Evolutionary conservation across 2,113 vertebrate species (phyloP).

Genomic region (Dasyprocta punctata): DNA sequence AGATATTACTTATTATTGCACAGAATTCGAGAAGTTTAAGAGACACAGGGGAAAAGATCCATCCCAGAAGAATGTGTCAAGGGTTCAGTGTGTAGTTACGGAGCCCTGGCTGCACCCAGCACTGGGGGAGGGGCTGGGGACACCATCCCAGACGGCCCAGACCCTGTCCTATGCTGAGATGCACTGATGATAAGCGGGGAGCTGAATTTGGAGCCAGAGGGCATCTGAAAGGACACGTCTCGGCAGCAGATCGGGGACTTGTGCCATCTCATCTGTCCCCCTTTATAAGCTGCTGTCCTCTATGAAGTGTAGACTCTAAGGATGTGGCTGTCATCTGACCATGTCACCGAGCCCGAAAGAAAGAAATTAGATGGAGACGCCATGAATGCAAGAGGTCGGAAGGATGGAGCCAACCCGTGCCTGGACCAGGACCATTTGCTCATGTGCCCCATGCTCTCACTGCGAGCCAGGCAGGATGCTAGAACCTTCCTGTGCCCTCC

Average conservation of each 20-base stretch:
- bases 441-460: rapidly evolving
- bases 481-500: neutral
- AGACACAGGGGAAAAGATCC: neutral
- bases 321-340: neutral
- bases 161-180: rapidly evolving
- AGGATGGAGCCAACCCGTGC: neutral
- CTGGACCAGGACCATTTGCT: neutral
- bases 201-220: neutral
- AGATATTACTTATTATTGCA: neutral
- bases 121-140: rapidly evolving
- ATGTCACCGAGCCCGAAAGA: neutral
- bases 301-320: neutral
- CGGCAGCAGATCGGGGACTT: neutral
- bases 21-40: neutral
- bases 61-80: neutral
- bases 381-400: neutral
- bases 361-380: neutral
- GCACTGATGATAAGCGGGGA: neutral
- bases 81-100: neutral
- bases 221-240: neutral
- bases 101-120: neutral
- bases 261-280: rapidly evolving
- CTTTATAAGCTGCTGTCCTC: rapidly evolving
- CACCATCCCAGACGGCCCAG: rapidly evolving
- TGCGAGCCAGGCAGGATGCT: rapidly evolving